phyloP scores from a whole-genome alignment of 2,888 invertebrate species.

The Luffia ferchaultella region DNA sequence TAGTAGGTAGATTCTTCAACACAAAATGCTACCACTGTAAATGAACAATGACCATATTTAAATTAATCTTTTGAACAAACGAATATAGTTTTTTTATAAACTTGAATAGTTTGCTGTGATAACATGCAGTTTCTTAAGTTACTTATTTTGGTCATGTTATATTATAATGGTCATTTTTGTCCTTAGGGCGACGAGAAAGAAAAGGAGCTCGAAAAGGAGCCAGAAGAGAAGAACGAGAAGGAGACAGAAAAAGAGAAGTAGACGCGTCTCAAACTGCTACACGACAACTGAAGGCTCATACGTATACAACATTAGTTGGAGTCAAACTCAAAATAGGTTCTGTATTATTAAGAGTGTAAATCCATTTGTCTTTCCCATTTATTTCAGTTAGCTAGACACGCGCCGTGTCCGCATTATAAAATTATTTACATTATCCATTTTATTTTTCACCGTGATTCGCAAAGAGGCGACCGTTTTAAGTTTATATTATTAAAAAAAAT shows the following conservation, averaged over 20 bases:
- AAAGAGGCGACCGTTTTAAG: background rate
- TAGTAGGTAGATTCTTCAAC: too few species aligned
- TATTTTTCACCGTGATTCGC: conserved; percentile 22
- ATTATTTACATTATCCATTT: too few species aligned
- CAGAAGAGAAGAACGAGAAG: conserved; percentile 67
- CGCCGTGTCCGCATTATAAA: too few species aligned
- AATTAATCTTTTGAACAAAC: too few species aligned
- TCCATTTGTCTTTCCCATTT: conserved; percentile 62
- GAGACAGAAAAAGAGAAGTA: conserved; percentile 78
- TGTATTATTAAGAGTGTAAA: conserved; percentile 53
- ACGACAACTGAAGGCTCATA: conserved; percentile 10
- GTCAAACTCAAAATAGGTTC: conserved; percentile 45
- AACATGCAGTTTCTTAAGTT: background rate
- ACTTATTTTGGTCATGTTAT: conserved; percentile 9
- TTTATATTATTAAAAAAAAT: too few species aligned
- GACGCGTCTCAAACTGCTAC: conserved; percentile 18
- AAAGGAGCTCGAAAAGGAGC: conserved; percentile 69
- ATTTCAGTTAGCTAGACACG: conserved; percentile 33
- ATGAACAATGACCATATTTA: too few species aligned
- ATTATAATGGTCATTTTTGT: conserved; percentile 8
- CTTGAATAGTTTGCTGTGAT: too few species aligned
- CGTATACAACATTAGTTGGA: conserved; percentile 21
- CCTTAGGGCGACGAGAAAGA: conserved; percentile 83
- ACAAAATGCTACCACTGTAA: too few species aligned
- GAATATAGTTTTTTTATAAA: too few species aligned